These are phyloP conservation scores for Drosophila differens DNA, from an alignment of 2,888 invertebrate genomes.

Conservation along the genomic window DNA sequence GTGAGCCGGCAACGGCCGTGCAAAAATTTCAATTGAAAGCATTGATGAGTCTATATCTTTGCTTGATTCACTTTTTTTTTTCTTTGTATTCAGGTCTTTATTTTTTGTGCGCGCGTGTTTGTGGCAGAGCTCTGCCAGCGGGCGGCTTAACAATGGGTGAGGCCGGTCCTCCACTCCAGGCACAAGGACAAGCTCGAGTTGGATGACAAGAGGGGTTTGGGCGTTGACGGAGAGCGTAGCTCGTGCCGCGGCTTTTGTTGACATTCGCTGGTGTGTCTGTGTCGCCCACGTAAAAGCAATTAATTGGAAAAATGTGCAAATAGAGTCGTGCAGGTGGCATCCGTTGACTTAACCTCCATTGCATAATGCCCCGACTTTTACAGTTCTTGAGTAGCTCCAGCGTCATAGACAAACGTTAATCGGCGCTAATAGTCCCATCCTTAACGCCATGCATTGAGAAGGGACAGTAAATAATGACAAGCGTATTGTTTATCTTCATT, in stretches of 20 bases:
- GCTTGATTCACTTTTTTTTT: conserved; percentile 18
- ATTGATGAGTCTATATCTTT: conserved; percentile 75
- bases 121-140: conserved; percentile 63
- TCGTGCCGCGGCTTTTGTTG: conserved; percentile 67
- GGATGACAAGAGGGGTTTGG: background rate
- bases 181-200: conserved; percentile 8
- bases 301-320: conserved; percentile 81
- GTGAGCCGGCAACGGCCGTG: conserved; percentile 62
- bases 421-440: conserved; percentile 51
- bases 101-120: conserved; percentile 51
- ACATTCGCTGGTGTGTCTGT: conserved; percentile 54
- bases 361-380: conserved; percentile 24
- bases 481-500: background rate
- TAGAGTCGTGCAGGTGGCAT: conserved; percentile 64
- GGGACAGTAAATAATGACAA: background rate
- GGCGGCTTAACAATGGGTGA: conserved; percentile 46
- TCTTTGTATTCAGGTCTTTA: background rate
- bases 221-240: conserved; percentile 3
- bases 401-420: conserved; percentile 45
- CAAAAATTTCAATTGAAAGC: conserved; percentile 78
- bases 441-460: conserved; percentile 6
- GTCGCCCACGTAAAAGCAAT: conserved; percentile 73
- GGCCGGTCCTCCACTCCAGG: background rate
- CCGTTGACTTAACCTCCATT: conserved; percentile 74
- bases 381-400: conserved; percentile 16